Evolutionary conservation across 2,888 invertebrate genomes (phyloP), one percentile per base, ranked within the genome.

Genomic region (Epistrophe eligans): DNA sequence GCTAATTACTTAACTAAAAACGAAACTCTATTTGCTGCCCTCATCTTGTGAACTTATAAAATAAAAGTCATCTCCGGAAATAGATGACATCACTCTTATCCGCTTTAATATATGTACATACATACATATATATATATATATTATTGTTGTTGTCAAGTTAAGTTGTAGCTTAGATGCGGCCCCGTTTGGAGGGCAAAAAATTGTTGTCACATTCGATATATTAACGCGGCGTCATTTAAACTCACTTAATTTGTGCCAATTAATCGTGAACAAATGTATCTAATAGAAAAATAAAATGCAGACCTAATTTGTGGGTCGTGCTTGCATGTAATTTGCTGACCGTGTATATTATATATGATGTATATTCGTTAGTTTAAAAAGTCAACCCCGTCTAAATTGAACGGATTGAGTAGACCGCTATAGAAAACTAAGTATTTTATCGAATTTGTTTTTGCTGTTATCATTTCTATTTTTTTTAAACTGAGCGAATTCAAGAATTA

Each of bases 221-320:
- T 52, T 40, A 38, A 6, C 32, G 77, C 74, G 79, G 79, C 66
- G 70, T 82, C 70, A 82, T 82, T 79, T 83, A 2, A 77, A 87
- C 72, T 87, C 79, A 60, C 79, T 87, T 87, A 87, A 87, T 83
- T 83, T 79, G 79, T 87, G 83, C 79, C 87, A 83, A 87, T 87
- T 87, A 87, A 87, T 83, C 52, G 71, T 83, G 79, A 82, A 85
- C 74, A 85, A 82, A 82, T 77, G 70, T 77, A 71, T 64, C 77
- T 79, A 79, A 82, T 85, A 77, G 70, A 70, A 70, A 85, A 82
- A 64, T 82, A 64, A 85, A 85, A 77, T 57, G 70, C 82, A 74
- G 24, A 55, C 70, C 67, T 55, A 55, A 77, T 77, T 71, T 76
- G 67, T 77, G 73, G 43, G 38, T 72, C 60, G 71, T 60, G 77